Evolutionary conservation across 2,797 vertebrate species (phyloP).

Genomic region (Ispidina picta): DNA sequence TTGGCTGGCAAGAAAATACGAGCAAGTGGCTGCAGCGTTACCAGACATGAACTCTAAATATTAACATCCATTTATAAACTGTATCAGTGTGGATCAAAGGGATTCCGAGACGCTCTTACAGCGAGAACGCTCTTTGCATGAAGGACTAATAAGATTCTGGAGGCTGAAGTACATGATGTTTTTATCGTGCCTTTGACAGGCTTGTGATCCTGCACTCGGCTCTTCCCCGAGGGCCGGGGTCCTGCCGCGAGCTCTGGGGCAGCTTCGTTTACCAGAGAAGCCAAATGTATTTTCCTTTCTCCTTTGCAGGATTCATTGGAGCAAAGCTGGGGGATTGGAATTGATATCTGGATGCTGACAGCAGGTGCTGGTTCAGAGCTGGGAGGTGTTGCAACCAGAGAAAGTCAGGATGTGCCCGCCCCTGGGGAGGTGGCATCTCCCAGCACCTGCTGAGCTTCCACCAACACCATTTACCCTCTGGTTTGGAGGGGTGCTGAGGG

Average conservation of each 20-base stretch:
- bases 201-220: neutral
- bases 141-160: conserved; percentile 42
- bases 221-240: neutral
- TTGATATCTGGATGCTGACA: neutral
- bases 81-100: conserved; percentile 65
- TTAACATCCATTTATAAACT: conserved; percentile 70
- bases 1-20: conserved; percentile 14
- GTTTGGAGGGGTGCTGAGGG: neutral
- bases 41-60: conserved; percentile 63
- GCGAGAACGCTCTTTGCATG: conserved; percentile 29
- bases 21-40: conserved; percentile 49
- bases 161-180: conserved; percentile 56
- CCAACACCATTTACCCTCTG: neutral
- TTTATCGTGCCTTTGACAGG: conserved; percentile 32
- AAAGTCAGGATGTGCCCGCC: neutral
- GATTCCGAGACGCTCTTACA: conserved; percentile 45
- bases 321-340: fast-evolving
- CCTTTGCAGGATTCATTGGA: neutral
- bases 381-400: neutral
- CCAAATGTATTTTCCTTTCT: neutral
- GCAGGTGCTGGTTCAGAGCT: neutral
- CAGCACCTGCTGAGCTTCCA: neutral
- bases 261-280: neutral
- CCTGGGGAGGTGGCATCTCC: neutral
- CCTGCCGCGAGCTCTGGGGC: neutral